Evolutionary conservation across 1,140 invertebrate genomes (phyloP).

Genomic region (Arctopsyche grandis): DNA sequence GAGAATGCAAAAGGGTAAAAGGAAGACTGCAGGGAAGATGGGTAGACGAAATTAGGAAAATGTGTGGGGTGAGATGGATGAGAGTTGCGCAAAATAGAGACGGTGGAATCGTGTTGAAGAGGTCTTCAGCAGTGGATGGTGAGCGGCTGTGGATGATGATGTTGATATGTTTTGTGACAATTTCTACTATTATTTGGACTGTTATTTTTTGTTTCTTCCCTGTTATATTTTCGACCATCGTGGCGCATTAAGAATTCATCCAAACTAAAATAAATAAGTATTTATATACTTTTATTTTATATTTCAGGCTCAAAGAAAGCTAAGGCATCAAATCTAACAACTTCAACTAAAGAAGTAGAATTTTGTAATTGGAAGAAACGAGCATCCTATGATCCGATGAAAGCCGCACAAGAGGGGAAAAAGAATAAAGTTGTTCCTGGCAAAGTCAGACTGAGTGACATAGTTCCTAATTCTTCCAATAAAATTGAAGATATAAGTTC

Average conservation of each 20-base stretch:
- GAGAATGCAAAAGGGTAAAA: too few relatives aligned
- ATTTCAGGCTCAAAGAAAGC: slow-evolving; percentile 65
- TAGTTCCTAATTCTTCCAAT: slow-evolving; percentile 54
- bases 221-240: too few relatives aligned
- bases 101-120: too few relatives aligned
- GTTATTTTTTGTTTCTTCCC: too few relatives aligned
- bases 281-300: background rate
- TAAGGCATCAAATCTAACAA: slow-evolving; percentile 57
- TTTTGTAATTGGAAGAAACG: slow-evolving; percentile 87
- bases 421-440: slow-evolving; percentile 61
- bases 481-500: slow-evolving; percentile 63
- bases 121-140: too few relatives aligned
- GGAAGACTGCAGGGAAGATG: too few relatives aligned
- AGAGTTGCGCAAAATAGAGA: too few relatives aligned
- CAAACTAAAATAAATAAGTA: background rate
- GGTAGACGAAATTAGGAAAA: too few relatives aligned
- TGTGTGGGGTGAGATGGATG: too few relatives aligned
- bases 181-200: too few relatives aligned
- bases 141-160: too few relatives aligned
- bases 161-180: too few relatives aligned
- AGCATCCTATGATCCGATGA: slow-evolving; percentile 87
- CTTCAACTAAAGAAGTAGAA: slow-evolving; percentile 72
- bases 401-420: slow-evolving; percentile 79
- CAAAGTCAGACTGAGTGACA: slow-evolving; percentile 1
- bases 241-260: background rate